Evolutionary conservation across 2,113 vertebrate species (phyloP), one percentile per base, ranked within the genome.

Genomic region (Clupea harengus): DNA sequence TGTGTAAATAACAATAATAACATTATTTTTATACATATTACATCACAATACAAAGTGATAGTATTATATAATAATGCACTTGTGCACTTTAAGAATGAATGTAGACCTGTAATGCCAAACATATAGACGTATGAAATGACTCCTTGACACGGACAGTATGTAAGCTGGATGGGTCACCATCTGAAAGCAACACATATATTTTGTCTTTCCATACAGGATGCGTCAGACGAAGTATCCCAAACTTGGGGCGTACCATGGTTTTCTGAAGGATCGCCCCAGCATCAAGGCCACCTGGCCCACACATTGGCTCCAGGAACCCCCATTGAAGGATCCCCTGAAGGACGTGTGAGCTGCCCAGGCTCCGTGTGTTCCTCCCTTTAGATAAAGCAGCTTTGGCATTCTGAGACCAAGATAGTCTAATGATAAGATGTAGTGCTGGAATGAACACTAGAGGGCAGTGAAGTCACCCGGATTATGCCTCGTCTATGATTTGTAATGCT

Each of bases 231-330:
- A 54, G 13, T 94, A 92, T 89, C 93, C 95, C 20, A 91, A 90
- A n/a, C 90, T 96, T 78, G 88, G 49, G 3, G 88, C 89, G 49
- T 96, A 96, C 32, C 88, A 94, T 45, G 45, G 39, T 44, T 64
- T 89, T 88, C 2, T 95, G 91, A 94, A 93, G 88, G 92, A 94
- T 0, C 90, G 94, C 0, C 94, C 94, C 84, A 95, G 94, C 72
- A 45, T 95, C 81, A 92, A 92, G 83, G 91, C 91, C 86, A 92
- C 91, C 81, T 94, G 94, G 95, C 95, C 95, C 28, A 92, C 94
- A 82, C 93, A 94, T 78, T 95, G 95, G 95, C 86, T 92, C 86
- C 93, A 95, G 82, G 90, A 90, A 78, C 91, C 92, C 2, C 78
- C 91, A 2, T 91, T 85, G 15, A 81, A 90, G 81, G 91, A 93